Evolutionary conservation across 2,113 vertebrate species (phyloP).

Genomic region (Verasper variegatus): DNA sequence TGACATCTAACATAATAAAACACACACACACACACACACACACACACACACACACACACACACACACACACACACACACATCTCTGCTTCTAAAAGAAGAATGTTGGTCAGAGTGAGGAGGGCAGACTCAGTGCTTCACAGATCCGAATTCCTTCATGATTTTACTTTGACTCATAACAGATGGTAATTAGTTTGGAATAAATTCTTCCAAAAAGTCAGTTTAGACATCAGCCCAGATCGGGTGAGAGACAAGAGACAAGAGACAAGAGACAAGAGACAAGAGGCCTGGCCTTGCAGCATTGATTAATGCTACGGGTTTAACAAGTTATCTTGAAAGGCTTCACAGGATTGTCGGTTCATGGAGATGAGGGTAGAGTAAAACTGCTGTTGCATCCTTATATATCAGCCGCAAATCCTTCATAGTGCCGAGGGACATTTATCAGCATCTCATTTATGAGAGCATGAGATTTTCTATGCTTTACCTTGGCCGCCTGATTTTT

Average conservation of each 20-base stretch:
- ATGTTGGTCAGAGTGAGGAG: too few species aligned
- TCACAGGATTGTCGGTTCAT: conserved; percentile 24
- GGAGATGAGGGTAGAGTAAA: conserved; percentile 21
- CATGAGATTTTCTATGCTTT: background rate
- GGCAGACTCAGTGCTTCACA: background rate
- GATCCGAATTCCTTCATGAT: background rate
- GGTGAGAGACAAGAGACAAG: background rate
- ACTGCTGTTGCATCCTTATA: conserved; percentile 27
- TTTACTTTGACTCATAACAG: background rate
- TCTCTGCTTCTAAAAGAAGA: too few species aligned
- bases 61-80: too few species aligned
- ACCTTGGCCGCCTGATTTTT: background rate
- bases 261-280: conserved; percentile 30
- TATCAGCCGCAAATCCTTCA: conserved; percentile 46
- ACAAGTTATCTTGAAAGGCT: conserved; percentile 33
- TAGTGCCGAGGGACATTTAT: conserved; percentile 25
- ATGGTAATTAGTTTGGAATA: background rate
- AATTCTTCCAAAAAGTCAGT: background rate
- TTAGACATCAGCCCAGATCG: conserved; percentile 9
- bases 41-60: too few species aligned
- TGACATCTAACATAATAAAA: conserved; percentile 13
- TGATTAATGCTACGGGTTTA: conserved; percentile 33
- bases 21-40: conserved; percentile 9
- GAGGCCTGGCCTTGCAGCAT: conserved; percentile 14
- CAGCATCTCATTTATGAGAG: conserved; percentile 38